Conservation (phyloP, 2,113 vertebrate species). For the Merops nubicus region DNA sequence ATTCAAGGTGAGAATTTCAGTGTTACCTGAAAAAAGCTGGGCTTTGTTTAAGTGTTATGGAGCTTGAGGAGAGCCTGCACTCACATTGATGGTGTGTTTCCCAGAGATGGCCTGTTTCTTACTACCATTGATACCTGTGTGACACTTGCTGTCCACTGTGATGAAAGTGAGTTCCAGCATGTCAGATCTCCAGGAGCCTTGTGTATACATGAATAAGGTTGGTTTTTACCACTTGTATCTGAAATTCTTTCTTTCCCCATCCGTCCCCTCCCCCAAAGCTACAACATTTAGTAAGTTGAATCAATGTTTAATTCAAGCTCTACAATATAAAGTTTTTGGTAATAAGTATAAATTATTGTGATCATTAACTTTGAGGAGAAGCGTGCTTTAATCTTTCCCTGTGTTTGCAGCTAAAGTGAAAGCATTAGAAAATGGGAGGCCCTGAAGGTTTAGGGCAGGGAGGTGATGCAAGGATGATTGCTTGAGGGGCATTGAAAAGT, state of each 20-base stretch:
- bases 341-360: conserved; percentile 63
- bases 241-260: conserved; percentile 20
- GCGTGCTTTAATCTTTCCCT: not conserved
- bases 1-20: not conserved
- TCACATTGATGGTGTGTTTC: not conserved
- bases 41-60: not conserved
- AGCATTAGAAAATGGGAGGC: not conserved
- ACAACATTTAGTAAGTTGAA: conserved; percentile 48
- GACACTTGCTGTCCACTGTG: not conserved
- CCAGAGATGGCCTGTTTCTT: not conserved
- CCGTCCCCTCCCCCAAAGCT: conserved; percentile 9
- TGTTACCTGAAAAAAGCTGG: not conserved
- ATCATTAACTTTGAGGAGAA: conserved; percentile 41
- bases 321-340: conserved; percentile 45
- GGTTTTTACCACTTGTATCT: not conserved
- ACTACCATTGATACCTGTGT: not conserved
- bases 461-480: not conserved
- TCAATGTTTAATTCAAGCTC: conserved; percentile 50
- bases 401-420: not conserved
- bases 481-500: no score
- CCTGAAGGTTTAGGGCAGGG: not conserved
- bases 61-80: not conserved
- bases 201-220: not conserved
- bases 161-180: conserved; percentile 18
- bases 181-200: not conserved